Conservation (phyloP, 2,797 vertebrate species). For the Sebastes elongatus region DNA sequence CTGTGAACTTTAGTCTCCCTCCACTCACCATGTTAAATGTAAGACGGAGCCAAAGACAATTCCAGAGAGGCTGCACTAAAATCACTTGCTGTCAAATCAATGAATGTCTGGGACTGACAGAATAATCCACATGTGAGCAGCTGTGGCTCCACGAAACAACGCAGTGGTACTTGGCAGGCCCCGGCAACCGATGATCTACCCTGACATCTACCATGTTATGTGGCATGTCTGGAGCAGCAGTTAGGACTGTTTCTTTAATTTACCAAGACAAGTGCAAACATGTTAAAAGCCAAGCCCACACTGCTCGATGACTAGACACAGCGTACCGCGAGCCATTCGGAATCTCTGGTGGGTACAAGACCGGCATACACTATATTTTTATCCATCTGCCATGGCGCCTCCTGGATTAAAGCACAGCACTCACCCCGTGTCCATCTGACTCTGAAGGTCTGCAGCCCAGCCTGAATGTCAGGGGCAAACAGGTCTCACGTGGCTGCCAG, state of each 20-base stretch:
- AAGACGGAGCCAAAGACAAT: slow-evolving; percentile 48
- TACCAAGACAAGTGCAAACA: slow-evolving; percentile 71
- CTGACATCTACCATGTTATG: slow-evolving; percentile 68
- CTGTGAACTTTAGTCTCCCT: slow-evolving; percentile 35
- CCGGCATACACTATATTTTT: slow-evolving; percentile 47
- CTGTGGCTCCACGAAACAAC: slow-evolving; percentile 43
- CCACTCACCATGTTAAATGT: slow-evolving; percentile 51
- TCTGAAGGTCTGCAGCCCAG: slow-evolving; percentile 49
- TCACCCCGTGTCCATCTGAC: slow-evolving; percentile 57
- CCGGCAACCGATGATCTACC: slow-evolving; percentile 58
- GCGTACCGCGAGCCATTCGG: neutral
- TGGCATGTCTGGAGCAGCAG: slow-evolving; percentile 59
- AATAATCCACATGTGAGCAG: slow-evolving; percentile 63
- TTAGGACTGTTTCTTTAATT: slow-evolving; percentile 70
- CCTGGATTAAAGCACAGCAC: slow-evolving; percentile 52
- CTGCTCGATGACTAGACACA: slow-evolving; percentile 1
- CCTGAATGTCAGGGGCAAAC: slow-evolving; percentile 66
- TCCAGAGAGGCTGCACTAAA: slow-evolving; percentile 60
- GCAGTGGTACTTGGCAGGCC: slow-evolving; percentile 27
- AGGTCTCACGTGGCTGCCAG: slow-evolving; percentile 54
- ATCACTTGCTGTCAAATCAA: slow-evolving; percentile 70
- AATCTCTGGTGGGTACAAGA: slow-evolving; percentile 52
- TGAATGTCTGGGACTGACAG: slow-evolving; percentile 55
- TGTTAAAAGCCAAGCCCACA: slow-evolving; percentile 62
- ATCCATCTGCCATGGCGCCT: slow-evolving; percentile 37